Evolutionary conservation across 1,140 invertebrate genomes (phyloP).

Genomic region (Apis florea): DNA sequence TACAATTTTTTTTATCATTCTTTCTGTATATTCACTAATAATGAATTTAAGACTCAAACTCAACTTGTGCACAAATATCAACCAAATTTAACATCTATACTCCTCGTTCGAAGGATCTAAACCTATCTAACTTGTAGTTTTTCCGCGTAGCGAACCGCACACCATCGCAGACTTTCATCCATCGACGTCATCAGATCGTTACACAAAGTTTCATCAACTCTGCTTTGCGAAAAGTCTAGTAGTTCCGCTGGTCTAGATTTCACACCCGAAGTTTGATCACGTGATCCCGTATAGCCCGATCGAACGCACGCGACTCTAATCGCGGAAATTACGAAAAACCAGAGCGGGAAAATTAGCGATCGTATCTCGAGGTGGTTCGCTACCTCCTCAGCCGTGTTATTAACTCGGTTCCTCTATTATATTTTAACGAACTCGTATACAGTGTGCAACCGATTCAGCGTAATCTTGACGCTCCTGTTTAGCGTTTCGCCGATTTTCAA

Average conservation of each 20-base stretch:
- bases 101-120: no score
- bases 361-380: neutral
- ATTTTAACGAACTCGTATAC: slow-evolving; percentile 2
- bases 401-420: slow-evolving; percentile 2
- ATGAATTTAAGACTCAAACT: no score
- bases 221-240: slow-evolving; percentile 7
- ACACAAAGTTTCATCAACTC: neutral
- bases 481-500: neutral
- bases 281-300: slow-evolving; percentile 10
- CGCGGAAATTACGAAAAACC: slow-evolving; percentile 8
- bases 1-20: no score
- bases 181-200: neutral
- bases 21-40: no score
- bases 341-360: slow-evolving; percentile 16
- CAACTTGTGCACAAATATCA: no score
- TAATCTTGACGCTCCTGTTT: slow-evolving; percentile 4
- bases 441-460: neutral
- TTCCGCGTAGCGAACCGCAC: neutral
- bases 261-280: slow-evolving; percentile 53
- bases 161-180: no score
- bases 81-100: no score
- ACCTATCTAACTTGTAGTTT: neutral
- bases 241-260: slow-evolving; percentile 26
- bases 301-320: slow-evolving; percentile 29
- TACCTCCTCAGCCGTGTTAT: neutral